Evolutionary conservation across 1,140 invertebrate species (phyloP), one percentile per base, ranked within the genome.

Genomic region (Phocides pigmalion): DNA sequence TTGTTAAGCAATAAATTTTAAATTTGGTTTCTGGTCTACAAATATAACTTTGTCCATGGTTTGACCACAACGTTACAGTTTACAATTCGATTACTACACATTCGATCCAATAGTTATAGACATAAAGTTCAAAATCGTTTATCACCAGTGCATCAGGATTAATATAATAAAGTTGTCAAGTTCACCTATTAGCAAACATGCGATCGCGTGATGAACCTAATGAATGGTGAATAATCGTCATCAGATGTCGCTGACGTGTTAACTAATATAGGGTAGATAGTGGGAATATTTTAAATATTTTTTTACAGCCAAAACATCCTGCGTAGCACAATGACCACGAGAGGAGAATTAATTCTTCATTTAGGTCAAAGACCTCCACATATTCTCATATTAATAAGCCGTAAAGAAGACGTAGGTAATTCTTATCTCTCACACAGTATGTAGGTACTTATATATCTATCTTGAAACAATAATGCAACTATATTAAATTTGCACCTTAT

Each of bases 161-260:
- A n/a, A n/a, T n/a, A 8, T 49, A 59, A 41, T 16, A 44, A 65
- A 51, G 71, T 71, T 37, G 35, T n/a, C 22, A 25, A 46, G 64
- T 49, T 53, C 78, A 80, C 56, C 68, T 68, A 72, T 74, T 74
- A 82, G 77, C 80, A 67, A 68, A 65, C 85, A 86, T 76, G 85
- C 76, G 69, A 81, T 82, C 74, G 80, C 82, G 81, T 85, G 84
- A 81, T 76, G 78, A 62, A 14, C 20, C 62, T 78, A 82, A 79
- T 82, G 79, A 86, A 73, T 70, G 74, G 82, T 87, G 74, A 76
- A 76, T 78, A 82, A 78, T 78, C 70, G 62, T 71, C 77, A 81
- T 84, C 82, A 83, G 71, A 76, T 86, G 84, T 80, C 76, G 81
- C 62, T 83, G 79, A 82, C 68, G 82, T 76, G 70, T 69, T 59